phyloP scores from a whole-genome alignment of 2,888 invertebrate species.

The Troglohyphantes excavatus region DNA sequence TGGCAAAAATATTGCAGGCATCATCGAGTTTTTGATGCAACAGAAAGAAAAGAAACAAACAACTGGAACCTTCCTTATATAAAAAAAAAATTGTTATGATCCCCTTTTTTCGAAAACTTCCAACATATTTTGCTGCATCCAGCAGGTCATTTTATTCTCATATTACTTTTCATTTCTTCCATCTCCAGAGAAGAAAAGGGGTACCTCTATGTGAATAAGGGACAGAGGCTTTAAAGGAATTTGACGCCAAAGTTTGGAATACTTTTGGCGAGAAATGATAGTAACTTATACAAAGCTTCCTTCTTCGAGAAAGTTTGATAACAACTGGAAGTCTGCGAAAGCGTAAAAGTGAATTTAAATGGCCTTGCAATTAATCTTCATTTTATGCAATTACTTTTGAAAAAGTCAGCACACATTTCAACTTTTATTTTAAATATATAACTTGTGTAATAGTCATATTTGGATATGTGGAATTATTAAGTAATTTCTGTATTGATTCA shows the following conservation, averaged over 20 bases:
- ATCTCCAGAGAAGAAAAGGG: not conserved
- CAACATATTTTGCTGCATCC: conserved; percentile 41
- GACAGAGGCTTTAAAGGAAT: conserved; percentile 29
- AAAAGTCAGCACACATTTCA: no score
- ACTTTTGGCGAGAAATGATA: not conserved
- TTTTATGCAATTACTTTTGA: no score
- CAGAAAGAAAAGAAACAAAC: not conserved
- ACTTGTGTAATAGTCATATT: no score
- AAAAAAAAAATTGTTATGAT: not conserved
- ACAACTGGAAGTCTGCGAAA: not conserved
- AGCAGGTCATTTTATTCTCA: conserved; percentile 47
- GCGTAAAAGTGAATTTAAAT: no score
- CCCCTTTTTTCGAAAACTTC: not conserved
- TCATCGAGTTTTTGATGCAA: conserved; percentile 52
- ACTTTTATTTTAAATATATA: no score
- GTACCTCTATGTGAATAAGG: conserved; percentile 22
- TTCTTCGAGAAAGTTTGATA: not conserved
- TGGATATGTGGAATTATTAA: no score
- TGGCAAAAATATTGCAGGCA: conserved; percentile 62
- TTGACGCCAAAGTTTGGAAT: conserved; percentile 37
- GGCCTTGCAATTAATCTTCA: no score
- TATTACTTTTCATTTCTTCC: conserved; percentile 45
- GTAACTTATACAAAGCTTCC: conserved; percentile 9
- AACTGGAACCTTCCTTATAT: conserved; percentile 32
- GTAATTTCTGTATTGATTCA: no score